phyloP scores from a whole-genome alignment of 2,888 invertebrate species.

The Pyrrhia umbra region DNA sequence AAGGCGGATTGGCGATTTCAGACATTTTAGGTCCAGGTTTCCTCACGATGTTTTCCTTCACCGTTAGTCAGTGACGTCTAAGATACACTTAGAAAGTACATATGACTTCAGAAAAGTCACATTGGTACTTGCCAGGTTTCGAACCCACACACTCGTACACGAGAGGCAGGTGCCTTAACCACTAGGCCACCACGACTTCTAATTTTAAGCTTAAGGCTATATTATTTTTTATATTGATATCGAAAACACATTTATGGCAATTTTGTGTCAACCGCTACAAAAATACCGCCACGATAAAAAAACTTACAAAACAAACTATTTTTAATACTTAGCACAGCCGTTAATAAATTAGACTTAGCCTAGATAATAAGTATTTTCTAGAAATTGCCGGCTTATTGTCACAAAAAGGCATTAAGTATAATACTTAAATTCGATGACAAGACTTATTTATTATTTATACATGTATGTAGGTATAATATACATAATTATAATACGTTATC shows the following conservation, averaged over 20 bases:
- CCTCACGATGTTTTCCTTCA: no score
- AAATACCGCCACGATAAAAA: constrained; percentile 29
- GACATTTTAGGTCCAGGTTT: no score
- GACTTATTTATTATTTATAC: constrained; percentile 49
- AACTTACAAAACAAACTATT: constrained; percentile 25
- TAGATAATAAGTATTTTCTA: constrained; percentile 32
- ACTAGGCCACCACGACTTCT: no score
- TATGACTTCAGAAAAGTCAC: no score
- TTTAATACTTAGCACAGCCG: not conserved
- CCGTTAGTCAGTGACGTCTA: no score
- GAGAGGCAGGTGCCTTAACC: no score
- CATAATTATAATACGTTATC: constrained; percentile 66
- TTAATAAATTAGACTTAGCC: constrained; percentile 49
- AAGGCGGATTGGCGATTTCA: no score
- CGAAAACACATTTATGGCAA: constrained; percentile 29
- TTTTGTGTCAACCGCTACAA: constrained; percentile 16
- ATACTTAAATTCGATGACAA: constrained; percentile 65
- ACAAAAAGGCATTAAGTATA: constrained; percentile 45
- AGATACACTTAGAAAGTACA: no score
- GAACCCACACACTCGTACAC: no score
- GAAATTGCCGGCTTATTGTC: constrained; percentile 61
- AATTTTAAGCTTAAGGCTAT: constrained; percentile 28
- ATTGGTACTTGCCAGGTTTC: no score
- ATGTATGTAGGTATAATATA: constrained; percentile 14
- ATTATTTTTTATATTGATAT: constrained; percentile 32